Evolutionary conservation across 1,140 invertebrate genomes (phyloP).

Genomic region (Drosophila pallidifrons): DNA sequence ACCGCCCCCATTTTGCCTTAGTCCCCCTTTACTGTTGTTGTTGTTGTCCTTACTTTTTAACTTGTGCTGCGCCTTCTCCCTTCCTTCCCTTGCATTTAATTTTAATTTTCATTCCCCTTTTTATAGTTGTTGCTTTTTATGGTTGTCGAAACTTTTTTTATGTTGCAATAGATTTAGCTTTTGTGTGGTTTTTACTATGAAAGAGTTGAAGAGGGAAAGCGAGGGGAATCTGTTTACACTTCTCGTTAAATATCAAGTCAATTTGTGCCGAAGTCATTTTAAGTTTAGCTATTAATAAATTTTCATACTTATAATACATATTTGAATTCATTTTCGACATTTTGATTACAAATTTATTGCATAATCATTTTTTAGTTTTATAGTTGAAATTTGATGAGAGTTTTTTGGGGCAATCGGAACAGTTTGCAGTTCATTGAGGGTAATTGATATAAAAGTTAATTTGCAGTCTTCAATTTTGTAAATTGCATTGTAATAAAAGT

Average conservation of each 20-base stretch:
- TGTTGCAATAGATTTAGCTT: conserved; percentile 64
- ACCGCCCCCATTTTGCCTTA: conserved; percentile 15
- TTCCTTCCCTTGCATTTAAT: neutral
- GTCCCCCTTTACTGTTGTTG: conserved; percentile 2
- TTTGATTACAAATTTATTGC: conserved; percentile 60
- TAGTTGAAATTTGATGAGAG: conserved; percentile 11
- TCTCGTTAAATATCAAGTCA: conserved; percentile 56
- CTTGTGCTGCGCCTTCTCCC: conserved; percentile 25
- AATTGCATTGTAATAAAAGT: neutral
- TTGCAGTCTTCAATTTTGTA: neutral
- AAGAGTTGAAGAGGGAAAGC: conserved; percentile 5
- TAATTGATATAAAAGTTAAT: conserved; percentile 1
- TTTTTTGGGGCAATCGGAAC: neutral
- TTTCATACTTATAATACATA: conserved; percentile 30
- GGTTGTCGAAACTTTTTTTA: conserved; percentile 63
- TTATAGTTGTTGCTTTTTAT: conserved; percentile 67
- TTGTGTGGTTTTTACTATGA: conserved; percentile 2
- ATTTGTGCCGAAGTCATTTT: conserved; percentile 46
- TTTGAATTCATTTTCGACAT: conserved; percentile 52
- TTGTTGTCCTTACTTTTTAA: conserved; percentile 44
- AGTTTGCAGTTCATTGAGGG: neutral
- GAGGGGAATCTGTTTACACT: conserved; percentile 24
- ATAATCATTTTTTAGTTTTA: conserved; percentile 36
- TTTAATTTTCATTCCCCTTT: conserved; percentile 3
- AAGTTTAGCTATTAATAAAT: conserved; percentile 36